Evolutionary conservation across 2,888 invertebrate species (phyloP), one percentile per base, ranked within the genome.

Genomic region (Heliconius ismenius): DNA sequence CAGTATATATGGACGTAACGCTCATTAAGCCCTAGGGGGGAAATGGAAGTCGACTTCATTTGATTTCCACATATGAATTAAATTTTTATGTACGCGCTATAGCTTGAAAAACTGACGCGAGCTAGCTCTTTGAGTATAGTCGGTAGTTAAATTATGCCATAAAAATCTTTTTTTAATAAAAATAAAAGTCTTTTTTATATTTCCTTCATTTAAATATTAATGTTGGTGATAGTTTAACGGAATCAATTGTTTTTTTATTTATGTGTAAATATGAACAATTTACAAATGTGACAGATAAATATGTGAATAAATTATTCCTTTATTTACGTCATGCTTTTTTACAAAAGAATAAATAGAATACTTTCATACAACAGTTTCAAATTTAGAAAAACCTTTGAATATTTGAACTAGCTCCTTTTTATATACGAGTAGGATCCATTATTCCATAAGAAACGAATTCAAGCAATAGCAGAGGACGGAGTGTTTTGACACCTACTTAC

Each of bases 21-120:
- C 88, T 89, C 89, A 90, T 91, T 90, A 91, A 86, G 84, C 83
- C 81, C 79, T 79, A 81, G 80, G 82, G 81, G 83, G 82, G 82
- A 73, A 78, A 78, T 79, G 79, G 79, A 78, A 79, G 80, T 79
- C 78, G 73, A 79, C 81, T 82, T 79, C 78, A 79, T 79, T 77
- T 78, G 74, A 62, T 78, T 69, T 78, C 58, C 39, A 76, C 73
- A 72, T 79, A 54, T 74, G 74, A 73, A 79, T 78, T 76, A 32
- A 79, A 78, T 77, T 78, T 64, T 75, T 73, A 73, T 75, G 39
- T 70, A 24, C 72, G 74, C 69, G 74, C 32, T 74, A 70, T 21
- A 69, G 70, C 62, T 73, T 49, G 54, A 60, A 70, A 70, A 69
- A 77, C 9, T 63, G 49, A 64, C 74, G 39, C 67, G 39, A 39